phyloP scores from a whole-genome alignment of 2,113 vertebrate species.

The Saccopteryx leptura region DNA sequence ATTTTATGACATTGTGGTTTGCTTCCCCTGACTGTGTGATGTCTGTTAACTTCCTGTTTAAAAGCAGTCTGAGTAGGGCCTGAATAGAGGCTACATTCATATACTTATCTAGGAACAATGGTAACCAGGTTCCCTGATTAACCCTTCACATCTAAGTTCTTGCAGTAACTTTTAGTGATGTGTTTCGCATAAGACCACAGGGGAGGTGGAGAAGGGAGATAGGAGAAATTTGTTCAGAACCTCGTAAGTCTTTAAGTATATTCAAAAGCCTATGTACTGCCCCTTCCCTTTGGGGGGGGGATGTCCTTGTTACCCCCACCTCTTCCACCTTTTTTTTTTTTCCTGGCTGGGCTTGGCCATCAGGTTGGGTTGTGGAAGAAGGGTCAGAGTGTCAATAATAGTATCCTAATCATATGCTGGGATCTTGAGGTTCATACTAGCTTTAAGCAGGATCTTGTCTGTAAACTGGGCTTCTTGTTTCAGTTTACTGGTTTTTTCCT shows the following conservation, averaged over 20 bases:
- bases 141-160: background rate
- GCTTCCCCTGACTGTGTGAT: constrained; percentile 50
- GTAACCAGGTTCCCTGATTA: constrained; percentile 25
- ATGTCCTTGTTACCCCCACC: background rate
- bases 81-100: constrained; percentile 33
- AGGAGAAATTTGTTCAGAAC: background rate
- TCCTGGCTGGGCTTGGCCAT: background rate
- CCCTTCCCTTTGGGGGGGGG: background rate
- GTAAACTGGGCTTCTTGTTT: constrained; percentile 9
- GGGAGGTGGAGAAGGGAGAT: background rate
- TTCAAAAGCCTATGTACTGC: constrained; percentile 35
- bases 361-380: constrained; percentile 36
- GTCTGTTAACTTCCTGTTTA: constrained; percentile 82
- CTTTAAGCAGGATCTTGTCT: background rate
- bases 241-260: constrained; percentile 31
- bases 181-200: constrained; percentile 36
- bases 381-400: constrained; percentile 24
- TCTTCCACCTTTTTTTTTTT: background rate
- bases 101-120: constrained; percentile 38
- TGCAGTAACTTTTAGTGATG: background rate
- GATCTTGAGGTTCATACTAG: background rate
- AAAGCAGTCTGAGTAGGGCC: constrained; percentile 22
- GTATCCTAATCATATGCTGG: background rate
- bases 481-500: background rate
- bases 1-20: constrained; percentile 77